These are phyloP conservation scores for Cnemophilus loriae DNA, from an alignment of 2,113 vertebrate genomes.

Conservation along the genomic window DNA sequence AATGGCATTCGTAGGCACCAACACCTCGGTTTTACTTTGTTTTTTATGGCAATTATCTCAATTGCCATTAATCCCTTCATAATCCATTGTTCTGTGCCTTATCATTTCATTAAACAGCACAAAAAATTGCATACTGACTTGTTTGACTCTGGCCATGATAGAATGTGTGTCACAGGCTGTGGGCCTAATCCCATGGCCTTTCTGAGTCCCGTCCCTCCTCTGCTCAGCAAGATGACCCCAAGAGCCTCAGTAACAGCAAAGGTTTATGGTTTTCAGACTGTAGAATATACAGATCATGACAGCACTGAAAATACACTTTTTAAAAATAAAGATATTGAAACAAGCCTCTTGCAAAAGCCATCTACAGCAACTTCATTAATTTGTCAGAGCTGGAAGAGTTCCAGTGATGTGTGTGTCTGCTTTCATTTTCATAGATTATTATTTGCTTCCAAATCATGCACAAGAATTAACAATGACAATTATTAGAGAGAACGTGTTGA, in stretches of 20 bases:
- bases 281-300: neutral
- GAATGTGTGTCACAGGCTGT: neutral
- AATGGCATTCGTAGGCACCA: neutral
- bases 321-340: neutral
- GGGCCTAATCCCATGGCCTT: neutral
- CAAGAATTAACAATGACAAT: neutral
- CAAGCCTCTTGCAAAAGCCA: neutral
- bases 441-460: neutral
- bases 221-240: neutral
- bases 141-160: neutral
- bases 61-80: neutral
- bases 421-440: neutral
- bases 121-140: neutral
- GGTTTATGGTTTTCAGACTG: neutral
- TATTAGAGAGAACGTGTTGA: neutral
- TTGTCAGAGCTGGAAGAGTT: neutral
- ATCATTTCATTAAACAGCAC: neutral
- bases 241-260: neutral
- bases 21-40: neutral
- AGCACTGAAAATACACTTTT: neutral
- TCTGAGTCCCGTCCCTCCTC: neutral
- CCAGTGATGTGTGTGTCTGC: neutral
- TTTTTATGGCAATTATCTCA: neutral
- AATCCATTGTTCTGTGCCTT: neutral
- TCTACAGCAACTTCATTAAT: neutral